Evolutionary conservation across 2,888 invertebrate species (phyloP).

Genomic region (Salticus scenicus): DNA sequence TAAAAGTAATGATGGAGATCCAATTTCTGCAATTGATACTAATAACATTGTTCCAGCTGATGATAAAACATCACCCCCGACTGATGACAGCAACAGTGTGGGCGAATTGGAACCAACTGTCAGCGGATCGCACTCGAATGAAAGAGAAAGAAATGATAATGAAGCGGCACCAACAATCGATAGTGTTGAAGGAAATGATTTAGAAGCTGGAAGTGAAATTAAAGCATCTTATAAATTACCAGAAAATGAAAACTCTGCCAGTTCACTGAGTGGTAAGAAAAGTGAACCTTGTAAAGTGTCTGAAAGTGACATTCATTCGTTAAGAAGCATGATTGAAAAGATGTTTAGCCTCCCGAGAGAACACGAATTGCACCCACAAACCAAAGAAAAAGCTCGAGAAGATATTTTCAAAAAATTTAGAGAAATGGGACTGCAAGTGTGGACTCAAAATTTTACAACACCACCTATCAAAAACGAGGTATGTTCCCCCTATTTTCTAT

Average conservation of each 20-base stretch:
- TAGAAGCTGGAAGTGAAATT: conserved; percentile 27
- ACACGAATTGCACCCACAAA: conserved; percentile 38
- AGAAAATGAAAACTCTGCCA: conserved; percentile 3
- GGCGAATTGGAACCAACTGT: too few relatives aligned
- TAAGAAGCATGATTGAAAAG: conserved; percentile 65
- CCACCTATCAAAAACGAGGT: conserved; percentile 42
- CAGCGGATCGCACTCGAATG: background rate
- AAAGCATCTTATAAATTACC: conserved; percentile 34
- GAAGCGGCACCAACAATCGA: background rate
- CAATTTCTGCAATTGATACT: background rate
- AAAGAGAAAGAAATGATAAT: conserved; percentile 53
- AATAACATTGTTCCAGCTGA: conserved; percentile 3
- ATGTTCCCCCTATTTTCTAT: background rate
- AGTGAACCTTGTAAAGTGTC: conserved; percentile 51
- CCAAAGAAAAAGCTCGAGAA: conserved; percentile 59
- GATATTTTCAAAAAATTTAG: conserved; percentile 57
- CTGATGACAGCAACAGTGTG: too few relatives aligned
- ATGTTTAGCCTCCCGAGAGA: conserved; percentile 65
- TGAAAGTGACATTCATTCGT: conserved; percentile 56
- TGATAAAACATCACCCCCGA: conserved; percentile 5
- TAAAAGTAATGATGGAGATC: too few relatives aligned
- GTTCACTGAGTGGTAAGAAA: conserved; percentile 35
- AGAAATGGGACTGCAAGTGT: conserved; percentile 60
- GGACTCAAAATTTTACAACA: conserved; percentile 65
- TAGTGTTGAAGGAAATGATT: conserved; percentile 31